Base-by-base conservation (phyloP, 2,888 invertebrate genomes). In the Meteorus colon region DNA sequence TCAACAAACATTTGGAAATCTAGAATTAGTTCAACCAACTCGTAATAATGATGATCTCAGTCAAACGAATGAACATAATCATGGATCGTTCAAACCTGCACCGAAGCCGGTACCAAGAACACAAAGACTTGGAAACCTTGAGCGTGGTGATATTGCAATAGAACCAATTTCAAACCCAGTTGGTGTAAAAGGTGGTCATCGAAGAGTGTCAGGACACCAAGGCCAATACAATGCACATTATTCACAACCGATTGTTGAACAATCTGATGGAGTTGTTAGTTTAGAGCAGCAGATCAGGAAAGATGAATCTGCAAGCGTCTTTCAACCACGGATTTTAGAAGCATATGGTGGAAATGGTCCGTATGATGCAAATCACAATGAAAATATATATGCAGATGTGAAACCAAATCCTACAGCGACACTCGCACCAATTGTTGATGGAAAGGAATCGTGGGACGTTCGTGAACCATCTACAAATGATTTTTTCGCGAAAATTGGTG, bases 261-360 rank as follows among this genome's bases (percentile, higher is more conserved):
- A 65, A 72, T 65, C 55, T 6, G 14, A 34, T 16, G 34, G 69
- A 10, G 78, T 75, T 5, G 1, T 74, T 10, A 70, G 76, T 41
- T 48, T 78, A 10, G 77, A 81, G 19, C 74, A 78, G 27, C 69
- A 76, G 37, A 10, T 59, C 16, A 45, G 41, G 34, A 16, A 55
- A 48, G 45, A 72, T 62, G 73, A 75, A 67, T 31, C 70, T 62
- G 65, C 74, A 55, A 70, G 75, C 67, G 68, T 65, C n/a, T 37
- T 83, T 10, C 75, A 84, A 27, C 77, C 86, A 31, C 80, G 85
- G 60, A 85, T 86, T 77, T 69, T 87, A 19, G 82, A 86, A 82
- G 86, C 82, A 45, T 88, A 85, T 75, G 87, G 87, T 24, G 87
- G 86, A 73, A 80, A 75, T 37, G 84, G 85, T 27, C 80, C 82